Base-by-base conservation (phyloP, 2,888 invertebrate genomes). In the Stenolophus ochropezus region DNA sequence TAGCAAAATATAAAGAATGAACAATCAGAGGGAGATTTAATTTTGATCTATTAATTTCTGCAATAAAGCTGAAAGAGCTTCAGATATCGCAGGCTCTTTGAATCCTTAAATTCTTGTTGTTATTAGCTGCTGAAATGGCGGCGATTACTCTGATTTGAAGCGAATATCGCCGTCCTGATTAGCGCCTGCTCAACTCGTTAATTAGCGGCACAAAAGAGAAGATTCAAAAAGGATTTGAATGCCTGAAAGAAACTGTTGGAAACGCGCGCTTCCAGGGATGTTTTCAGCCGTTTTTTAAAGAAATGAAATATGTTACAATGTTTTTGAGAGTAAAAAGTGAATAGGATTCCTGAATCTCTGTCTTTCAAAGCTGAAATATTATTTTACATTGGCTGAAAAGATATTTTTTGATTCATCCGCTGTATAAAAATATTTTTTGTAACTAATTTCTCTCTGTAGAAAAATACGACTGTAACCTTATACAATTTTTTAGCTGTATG, bases 71-170 rank as follows among this genome's bases (percentile, higher is more conserved):
- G n/a, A n/a, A n/a, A n/a, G n/a, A n/a, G n/a, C n/a, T n/a, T n/a
- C n/a, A n/a, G n/a, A n/a, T n/a, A n/a, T n/a, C n/a, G n/a, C n/a
- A n/a, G n/a, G n/a, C 33, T 2, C 65, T 61, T 61, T 61, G 61
- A 27, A 23, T 6, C 33, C 33, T 14, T 20, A 6, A 56, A 8
- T 20, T 56, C 65, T 14, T 4, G 5, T 61, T n/a, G 1, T 23
- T 25, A 61, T 61, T 23, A 61, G 61, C 61, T 25, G 14, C n/a
- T 61, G 27, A 16, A 69, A 69, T 8, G 42, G 65, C 0, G 6
- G 65, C 65, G 65, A 69, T 69, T 69, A 69, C 65, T 5, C 18
- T 69, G 65, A 69, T 69, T 69, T 69, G 16, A 69, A 69, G 14
- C 33, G 33, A 69, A 69, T 33, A 69, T 33, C 27, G 18, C 16